Evolutionary conservation across 2,797 vertebrate genomes (phyloP).

Genomic region (Coregonus suidteri): DNA sequence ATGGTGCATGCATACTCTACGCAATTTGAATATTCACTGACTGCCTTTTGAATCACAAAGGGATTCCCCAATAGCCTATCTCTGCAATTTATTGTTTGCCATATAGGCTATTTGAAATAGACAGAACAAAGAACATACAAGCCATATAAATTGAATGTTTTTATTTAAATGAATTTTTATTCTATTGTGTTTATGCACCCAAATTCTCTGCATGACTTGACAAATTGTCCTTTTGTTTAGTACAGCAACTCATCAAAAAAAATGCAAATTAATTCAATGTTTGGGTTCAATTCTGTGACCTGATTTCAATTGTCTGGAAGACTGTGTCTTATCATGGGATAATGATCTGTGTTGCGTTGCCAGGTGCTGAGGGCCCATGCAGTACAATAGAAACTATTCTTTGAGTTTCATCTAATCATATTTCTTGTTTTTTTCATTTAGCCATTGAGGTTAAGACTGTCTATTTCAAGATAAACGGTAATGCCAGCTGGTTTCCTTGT

Average conservation of each 20-base stretch:
- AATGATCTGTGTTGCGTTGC: conserved; percentile 26
- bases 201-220: conserved; percentile 45
- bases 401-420: neutral
- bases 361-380: neutral
- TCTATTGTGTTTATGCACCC: neutral
- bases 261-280: conserved; percentile 62
- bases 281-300: conserved; percentile 67
- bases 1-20: neutral
- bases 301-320: conserved; percentile 59
- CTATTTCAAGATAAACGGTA: neutral
- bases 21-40: neutral
- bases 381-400: neutral
- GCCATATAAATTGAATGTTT: neutral
- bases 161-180: conserved; percentile 3
- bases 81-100: neutral
- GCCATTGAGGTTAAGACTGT: neutral
- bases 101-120: neutral
- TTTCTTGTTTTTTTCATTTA: neutral
- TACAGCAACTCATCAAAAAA: conserved; percentile 41
- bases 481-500: neutral
- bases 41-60: neutral
- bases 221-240: conserved; percentile 63
- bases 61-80: neutral
- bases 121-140: neutral
- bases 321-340: conserved; percentile 44